Percentiles rank a stretch among this genome's conserved stretches.
Evolutionary conservation across 2,888 invertebrate genomes (phyloP).

Genomic region (Drosophila cracens): DNA sequence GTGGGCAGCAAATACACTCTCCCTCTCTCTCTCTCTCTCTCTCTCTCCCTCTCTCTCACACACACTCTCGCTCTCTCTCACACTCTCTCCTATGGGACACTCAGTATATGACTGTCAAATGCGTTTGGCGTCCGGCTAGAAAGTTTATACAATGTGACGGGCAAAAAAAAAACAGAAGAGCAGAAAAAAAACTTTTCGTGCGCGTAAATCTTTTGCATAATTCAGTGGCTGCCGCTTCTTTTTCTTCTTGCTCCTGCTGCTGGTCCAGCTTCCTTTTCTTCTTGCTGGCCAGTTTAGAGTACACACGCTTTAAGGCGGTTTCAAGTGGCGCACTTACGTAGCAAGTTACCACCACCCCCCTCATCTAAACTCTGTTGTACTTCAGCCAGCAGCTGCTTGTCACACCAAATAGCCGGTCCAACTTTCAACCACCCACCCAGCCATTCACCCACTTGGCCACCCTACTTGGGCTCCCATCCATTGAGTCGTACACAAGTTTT

Average conservation of each 20-base stretch:
- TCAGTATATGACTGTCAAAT: slow-evolving; percentile 72
- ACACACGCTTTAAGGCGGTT: slow-evolving; percentile 59
- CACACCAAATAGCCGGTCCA: slow-evolving; percentile 71
- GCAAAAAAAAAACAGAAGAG: slow-evolving; percentile 9
- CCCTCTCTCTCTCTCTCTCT: background rate
- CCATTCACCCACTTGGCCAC: slow-evolving; percentile 23
- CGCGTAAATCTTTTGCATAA: slow-evolving; percentile 82
- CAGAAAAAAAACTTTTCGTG: slow-evolving; percentile 55
- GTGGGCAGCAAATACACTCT: slow-evolving; percentile 38
- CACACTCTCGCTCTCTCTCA: background rate
- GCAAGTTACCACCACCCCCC: slow-evolving; percentile 19
- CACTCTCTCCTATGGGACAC: background rate
- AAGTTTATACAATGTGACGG: slow-evolving; percentile 63
- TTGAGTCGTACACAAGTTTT: slow-evolving; percentile 48
- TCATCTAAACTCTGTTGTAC: background rate
- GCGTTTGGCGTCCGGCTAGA: slow-evolving; percentile 64
- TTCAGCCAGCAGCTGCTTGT: slow-evolving; percentile 58
- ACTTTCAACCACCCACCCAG: slow-evolving; percentile 24
- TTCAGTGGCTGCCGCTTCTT: slow-evolving; percentile 72
- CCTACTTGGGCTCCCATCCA: slow-evolving; percentile 61
- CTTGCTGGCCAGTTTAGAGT: slow-evolving; percentile 28
- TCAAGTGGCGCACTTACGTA: slow-evolving; percentile 72
- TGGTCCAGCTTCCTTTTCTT: slow-evolving; percentile 8
- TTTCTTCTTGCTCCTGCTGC: slow-evolving; percentile 1
- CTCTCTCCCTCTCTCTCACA: background rate